Evolutionary conservation across 2,888 invertebrate genomes (phyloP).

Genomic region (Epirrita christyi): DNA sequence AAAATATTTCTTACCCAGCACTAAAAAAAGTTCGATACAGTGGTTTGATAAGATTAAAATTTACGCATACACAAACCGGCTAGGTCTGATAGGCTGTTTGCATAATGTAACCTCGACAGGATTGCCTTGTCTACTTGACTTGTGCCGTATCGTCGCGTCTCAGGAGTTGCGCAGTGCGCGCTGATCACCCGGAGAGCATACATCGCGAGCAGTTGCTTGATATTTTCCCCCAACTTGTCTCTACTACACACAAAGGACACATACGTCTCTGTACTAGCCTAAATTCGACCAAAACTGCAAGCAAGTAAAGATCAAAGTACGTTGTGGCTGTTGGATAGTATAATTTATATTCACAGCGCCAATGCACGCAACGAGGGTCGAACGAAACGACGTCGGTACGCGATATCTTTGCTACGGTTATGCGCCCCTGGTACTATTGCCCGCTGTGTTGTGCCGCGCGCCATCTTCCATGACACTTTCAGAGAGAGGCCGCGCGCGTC

Average conservation of each 20-base stretch:
- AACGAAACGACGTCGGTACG: slow-evolving; percentile 1
- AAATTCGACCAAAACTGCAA: slow-evolving; percentile 39
- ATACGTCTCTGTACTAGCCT: slow-evolving; percentile 16
- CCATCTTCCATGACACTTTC: slow-evolving; percentile 63
- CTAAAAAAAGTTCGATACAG: neutral
- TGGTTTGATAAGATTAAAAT: neutral
- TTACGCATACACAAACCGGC: neutral
- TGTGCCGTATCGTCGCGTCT: slow-evolving; percentile 73
- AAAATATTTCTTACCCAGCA: neutral
- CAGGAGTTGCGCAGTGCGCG: slow-evolving; percentile 84
- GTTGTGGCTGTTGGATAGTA: slow-evolving; percentile 12
- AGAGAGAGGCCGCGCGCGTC: slow-evolving; percentile 11
- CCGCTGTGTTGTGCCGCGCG: slow-evolving; percentile 79
- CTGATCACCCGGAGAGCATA: slow-evolving; percentile 75
- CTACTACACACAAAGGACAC: slow-evolving; percentile 36
- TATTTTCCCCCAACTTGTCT: slow-evolving; percentile 54
- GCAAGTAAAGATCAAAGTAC: slow-evolving; percentile 27
- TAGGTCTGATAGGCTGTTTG: slow-evolving; percentile 42
- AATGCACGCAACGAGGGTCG: slow-evolving; percentile 37
- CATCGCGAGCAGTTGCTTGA: slow-evolving; percentile 47
- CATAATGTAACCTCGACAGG: slow-evolving; percentile 44
- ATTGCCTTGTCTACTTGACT: slow-evolving; percentile 49
- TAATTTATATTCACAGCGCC: slow-evolving; percentile 37
- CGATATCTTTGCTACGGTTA: slow-evolving; percentile 40
- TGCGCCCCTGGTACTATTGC: slow-evolving; percentile 69